Evolutionary conservation across 2,797 vertebrate genomes (phyloP).

Genomic region (Ptychadena robeensis): DNA sequence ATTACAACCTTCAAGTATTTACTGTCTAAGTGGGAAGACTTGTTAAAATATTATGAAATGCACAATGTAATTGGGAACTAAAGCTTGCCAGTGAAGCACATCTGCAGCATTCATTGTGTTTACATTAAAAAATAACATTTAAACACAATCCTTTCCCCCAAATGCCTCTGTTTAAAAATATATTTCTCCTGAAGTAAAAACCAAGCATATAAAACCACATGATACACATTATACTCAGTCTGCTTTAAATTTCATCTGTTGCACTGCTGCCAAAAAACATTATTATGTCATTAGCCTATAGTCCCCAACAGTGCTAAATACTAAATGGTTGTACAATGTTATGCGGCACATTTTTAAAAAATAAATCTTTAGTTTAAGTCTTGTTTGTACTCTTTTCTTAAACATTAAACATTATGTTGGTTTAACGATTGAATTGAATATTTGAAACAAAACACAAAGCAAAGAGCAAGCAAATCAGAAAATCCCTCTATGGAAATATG

Average conservation of each 20-base stretch:
- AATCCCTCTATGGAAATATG: background rate
- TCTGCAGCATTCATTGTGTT: constrained; percentile 70
- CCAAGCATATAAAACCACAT: constrained; percentile 63
- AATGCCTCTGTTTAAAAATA: constrained; percentile 65
- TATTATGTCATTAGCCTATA: constrained; percentile 70
- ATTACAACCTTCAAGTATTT: constrained; percentile 8
- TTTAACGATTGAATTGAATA: constrained; percentile 15
- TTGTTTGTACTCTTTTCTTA: constrained; percentile 61
- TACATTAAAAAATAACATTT: constrained; percentile 68
- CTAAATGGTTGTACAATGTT: constrained; percentile 68
- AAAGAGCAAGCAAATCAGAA: background rate
- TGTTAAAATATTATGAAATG: constrained; percentile 74
- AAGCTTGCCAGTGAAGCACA: constrained; percentile 70
- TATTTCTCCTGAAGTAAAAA: constrained; percentile 67
- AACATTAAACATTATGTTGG: constrained; percentile 20
- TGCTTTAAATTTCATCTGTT: constrained; percentile 60
- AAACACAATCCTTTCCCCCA: constrained; percentile 58
- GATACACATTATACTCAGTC: constrained; percentile 59
- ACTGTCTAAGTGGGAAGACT: constrained; percentile 69
- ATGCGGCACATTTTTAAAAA: constrained; percentile 62
- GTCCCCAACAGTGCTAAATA: constrained; percentile 70
- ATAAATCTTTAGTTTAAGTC: constrained; percentile 68
- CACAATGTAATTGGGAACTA: constrained; percentile 66
- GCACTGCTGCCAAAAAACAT: constrained; percentile 66
- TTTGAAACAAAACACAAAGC: background rate